phyloP scores from a whole-genome alignment of 2,797 vertebrate species.

The Channa striata region DNA sequence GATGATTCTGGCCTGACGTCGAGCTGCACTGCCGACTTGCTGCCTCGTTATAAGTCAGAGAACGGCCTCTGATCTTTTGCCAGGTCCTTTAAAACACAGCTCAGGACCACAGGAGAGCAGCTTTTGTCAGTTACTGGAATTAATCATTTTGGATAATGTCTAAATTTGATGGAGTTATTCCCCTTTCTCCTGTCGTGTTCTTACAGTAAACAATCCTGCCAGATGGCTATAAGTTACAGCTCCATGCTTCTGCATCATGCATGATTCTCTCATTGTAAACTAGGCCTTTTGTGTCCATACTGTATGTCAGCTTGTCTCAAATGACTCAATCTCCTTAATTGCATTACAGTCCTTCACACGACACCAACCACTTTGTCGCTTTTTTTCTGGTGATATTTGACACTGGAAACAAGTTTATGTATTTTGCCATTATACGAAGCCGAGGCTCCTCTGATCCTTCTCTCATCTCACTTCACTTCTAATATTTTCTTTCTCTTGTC shows the following conservation, averaged over 20 bases:
- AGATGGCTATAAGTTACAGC: constrained; percentile 26
- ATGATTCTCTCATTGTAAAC: constrained; percentile 69
- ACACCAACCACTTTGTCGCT: constrained; percentile 9
- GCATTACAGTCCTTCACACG: constrained; percentile 1
- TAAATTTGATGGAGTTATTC: neutral
- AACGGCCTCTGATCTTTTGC: too few species aligned
- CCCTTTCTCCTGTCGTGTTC: neutral
- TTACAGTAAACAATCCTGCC: too few species aligned
- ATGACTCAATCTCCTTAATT: constrained; percentile 74
- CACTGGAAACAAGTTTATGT: constrained; percentile 19
- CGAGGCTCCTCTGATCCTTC: constrained; percentile 72
- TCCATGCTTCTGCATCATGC: constrained; percentile 36
- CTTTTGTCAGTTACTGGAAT: too few species aligned
- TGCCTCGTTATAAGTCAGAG: too few species aligned
- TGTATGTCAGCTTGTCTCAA: constrained; percentile 55
- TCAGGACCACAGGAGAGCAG: too few species aligned
- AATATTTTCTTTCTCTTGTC: neutral
- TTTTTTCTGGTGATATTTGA: constrained; percentile 12
- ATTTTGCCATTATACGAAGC: constrained; percentile 73
- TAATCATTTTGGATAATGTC: neutral
- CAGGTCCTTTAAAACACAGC: too few species aligned
- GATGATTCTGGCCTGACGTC: too few species aligned
- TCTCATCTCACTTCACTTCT: constrained; percentile 43
- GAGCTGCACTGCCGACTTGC: too few species aligned
- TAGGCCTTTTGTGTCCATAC: constrained; percentile 47